phyloP scores from a whole-genome alignment of 2,113 vertebrate species.

The Crotalus viridis region DNA sequence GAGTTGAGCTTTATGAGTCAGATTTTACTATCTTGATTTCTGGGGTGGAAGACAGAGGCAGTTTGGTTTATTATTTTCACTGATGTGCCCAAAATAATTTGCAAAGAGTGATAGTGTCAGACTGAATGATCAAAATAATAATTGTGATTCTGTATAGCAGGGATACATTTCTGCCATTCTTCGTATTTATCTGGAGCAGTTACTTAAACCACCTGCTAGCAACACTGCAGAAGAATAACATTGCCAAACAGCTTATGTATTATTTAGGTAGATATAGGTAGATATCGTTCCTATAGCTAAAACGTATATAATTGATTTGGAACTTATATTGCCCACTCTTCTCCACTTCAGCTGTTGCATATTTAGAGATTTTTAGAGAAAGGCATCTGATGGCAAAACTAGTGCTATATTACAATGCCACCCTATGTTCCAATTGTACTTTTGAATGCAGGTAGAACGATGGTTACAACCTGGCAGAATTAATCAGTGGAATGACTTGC shows the following conservation, averaged over 20 bases:
- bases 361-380: not conserved
- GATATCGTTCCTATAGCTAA: not conserved
- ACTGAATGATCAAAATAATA: constrained; percentile 50
- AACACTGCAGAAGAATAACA: constrained; percentile 30
- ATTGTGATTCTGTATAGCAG: constrained; percentile 3
- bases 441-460: not conserved
- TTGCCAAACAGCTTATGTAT: not conserved
- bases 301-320: not conserved
- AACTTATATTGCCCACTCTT: not conserved
- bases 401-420: not conserved
- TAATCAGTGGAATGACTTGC: not conserved
- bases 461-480: not conserved
- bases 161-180: constrained; percentile 21
- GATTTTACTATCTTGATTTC: constrained; percentile 29
- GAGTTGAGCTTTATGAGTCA: not conserved
- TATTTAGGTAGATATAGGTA: constrained; percentile 9
- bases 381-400: not conserved
- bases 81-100: constrained; percentile 45
- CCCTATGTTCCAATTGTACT: not conserved
- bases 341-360: not conserved
- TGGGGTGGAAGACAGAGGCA: constrained; percentile 37
- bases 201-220: constrained; percentile 16
- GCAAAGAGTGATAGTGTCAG: constrained; percentile 32
- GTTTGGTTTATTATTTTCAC: constrained; percentile 41
- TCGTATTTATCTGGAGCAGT: constrained; percentile 26